Conservation (phyloP, 1,140 invertebrate species). For the Neodiprion pinetum region DNA sequence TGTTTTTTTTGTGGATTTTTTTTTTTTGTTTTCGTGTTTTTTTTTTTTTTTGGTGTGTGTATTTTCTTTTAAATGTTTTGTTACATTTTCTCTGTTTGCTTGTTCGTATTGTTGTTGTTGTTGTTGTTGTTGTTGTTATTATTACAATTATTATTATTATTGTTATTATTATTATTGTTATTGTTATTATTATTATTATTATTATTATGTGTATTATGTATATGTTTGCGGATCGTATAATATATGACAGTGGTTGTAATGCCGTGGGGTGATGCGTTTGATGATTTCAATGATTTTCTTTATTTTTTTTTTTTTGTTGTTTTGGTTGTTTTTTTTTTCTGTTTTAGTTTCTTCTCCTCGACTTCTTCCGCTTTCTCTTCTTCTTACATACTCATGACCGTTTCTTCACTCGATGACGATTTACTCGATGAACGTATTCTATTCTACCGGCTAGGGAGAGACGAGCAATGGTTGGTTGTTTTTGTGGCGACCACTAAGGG, state of each 20-base stretch:
- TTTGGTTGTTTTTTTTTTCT: constrained; percentile 20
- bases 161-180: no score
- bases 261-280: neutral
- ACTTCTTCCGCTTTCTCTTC: constrained; percentile 14
- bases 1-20: neutral
- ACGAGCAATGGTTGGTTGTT: constrained; percentile 45
- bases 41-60: no score
- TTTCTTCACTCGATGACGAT: constrained; percentile 33
- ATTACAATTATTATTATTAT: no score
- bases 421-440: constrained; percentile 28
- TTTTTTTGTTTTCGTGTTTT: neutral
- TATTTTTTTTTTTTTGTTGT: neutral
- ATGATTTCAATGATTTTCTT: neutral
- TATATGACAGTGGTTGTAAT: neutral
- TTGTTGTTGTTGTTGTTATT: no score
- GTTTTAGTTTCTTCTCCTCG: neutral
- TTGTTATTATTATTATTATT: no score
- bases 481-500: constrained; percentile 40
- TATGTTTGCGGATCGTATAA: neutral
- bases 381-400: constrained; percentile 1
- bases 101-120: no score
- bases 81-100: no score
- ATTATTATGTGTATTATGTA: neutral
- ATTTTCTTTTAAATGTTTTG: no score
- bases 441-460: constrained; percentile 44